These are phyloP conservation scores for Mormyrops attenuatus DNA, from an alignment of 2,797 vertebrate genomes.

Conservation along the genomic window DNA sequence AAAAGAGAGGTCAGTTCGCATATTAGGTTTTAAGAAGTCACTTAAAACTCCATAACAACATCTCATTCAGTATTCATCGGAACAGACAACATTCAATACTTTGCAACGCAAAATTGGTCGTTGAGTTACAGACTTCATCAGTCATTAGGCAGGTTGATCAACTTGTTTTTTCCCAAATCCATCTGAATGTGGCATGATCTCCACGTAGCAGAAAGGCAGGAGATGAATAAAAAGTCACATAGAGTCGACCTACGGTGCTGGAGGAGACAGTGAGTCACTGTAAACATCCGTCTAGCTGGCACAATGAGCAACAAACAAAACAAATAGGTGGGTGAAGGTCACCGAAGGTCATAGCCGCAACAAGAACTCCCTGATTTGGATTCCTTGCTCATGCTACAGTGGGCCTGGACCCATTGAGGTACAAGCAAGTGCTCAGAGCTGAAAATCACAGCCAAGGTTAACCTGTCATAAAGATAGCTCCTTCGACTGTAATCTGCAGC, in stretches of 20 bases:
- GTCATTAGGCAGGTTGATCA: background rate
- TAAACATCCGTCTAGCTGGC: background rate
- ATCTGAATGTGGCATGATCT: background rate
- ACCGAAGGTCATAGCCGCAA: constrained; percentile 3
- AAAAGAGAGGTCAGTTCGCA: background rate
- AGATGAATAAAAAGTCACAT: background rate
- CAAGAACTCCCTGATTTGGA: background rate
- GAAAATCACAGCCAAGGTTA: background rate
- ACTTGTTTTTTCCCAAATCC: background rate
- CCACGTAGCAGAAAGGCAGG: background rate
- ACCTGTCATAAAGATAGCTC: background rate
- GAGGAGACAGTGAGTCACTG: constrained; percentile 4
- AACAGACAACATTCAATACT: background rate
- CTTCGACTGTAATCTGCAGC: background rate
- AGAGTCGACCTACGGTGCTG: no score
- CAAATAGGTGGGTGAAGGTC: background rate
- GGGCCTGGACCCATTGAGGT: background rate
- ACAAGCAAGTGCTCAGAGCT: background rate
- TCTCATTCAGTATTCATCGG: background rate
- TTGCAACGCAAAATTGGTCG: background rate
- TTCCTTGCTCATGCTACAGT: background rate
- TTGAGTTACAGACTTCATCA: background rate
- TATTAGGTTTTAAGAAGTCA: background rate
- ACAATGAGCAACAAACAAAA: constrained; percentile 8
- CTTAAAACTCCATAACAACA: background rate